Percentiles rank a stretch among this genome's conserved stretches.
phyloP scores from a whole-genome alignment of 1,140 invertebrate genomes.

The Bombus pyrosoma region DNA sequence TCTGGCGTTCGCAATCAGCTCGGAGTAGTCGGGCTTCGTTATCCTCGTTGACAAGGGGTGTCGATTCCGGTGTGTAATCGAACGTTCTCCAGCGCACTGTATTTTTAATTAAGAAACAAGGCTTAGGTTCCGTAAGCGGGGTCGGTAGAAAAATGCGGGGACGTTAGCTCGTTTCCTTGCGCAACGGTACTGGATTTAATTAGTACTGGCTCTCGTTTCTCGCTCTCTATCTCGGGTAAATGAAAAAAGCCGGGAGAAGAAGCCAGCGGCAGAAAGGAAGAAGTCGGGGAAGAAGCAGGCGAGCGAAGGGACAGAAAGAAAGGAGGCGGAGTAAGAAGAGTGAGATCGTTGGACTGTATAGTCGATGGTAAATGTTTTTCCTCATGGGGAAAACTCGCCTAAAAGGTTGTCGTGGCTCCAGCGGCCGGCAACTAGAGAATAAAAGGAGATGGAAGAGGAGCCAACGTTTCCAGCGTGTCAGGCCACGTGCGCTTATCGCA shows the following conservation, averaged over 20 bases:
- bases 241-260: slow-evolving; percentile 31
- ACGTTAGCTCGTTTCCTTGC: slow-evolving; percentile 56
- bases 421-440: slow-evolving; percentile 30
- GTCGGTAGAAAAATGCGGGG: slow-evolving; percentile 53
- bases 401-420: slow-evolving; percentile 48
- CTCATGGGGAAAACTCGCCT: slow-evolving; percentile 57
- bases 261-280: neutral
- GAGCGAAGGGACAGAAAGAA: neutral
- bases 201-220: slow-evolving; percentile 58
- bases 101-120: slow-evolving; percentile 68
- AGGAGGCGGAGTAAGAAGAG: neutral
- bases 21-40: slow-evolving; percentile 13
- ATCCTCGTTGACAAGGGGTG: neutral
- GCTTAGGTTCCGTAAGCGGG: slow-evolving; percentile 1
- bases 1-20: neutral
- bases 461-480: slow-evolving; percentile 29
- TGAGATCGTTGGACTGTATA: slow-evolving; percentile 32
- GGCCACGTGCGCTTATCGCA: slow-evolving; percentile 43
- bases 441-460: slow-evolving; percentile 28
- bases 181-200: slow-evolving; percentile 68
- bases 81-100: slow-evolving; percentile 1
- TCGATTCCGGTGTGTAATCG: slow-evolving; percentile 23
- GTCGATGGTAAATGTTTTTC: slow-evolving; percentile 70
- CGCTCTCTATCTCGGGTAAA: slow-evolving; percentile 27
- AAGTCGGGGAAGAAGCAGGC: neutral